Evolutionary conservation across 2,888 invertebrate species (phyloP).

Genomic region (Physocephala rufipes): DNA sequence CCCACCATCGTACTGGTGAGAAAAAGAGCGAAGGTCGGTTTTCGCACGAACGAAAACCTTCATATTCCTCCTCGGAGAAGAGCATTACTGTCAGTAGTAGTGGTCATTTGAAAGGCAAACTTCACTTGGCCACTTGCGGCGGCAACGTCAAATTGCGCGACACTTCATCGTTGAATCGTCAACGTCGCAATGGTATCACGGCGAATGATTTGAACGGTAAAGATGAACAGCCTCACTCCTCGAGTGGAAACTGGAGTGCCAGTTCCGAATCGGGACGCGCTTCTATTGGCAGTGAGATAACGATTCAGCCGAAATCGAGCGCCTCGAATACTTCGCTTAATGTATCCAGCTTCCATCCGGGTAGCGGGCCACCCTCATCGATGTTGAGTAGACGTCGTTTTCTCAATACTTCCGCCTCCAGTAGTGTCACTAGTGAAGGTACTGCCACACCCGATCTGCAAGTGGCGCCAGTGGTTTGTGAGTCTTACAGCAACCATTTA

Average conservation of each 20-base stretch:
- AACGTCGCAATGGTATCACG: constrained; percentile 71
- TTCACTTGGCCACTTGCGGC: constrained; percentile 51
- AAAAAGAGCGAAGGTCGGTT: constrained; percentile 71
- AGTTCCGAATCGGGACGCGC: constrained; percentile 89
- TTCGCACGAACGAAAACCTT: constrained; percentile 81
- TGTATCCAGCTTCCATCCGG: constrained; percentile 66
- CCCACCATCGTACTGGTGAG: constrained; percentile 72
- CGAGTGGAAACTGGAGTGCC: constrained; percentile 94
- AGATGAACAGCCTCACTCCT: constrained; percentile 87
- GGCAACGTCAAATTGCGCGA: constrained; percentile 78
- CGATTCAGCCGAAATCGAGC: constrained; percentile 75
- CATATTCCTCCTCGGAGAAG: constrained; percentile 80
- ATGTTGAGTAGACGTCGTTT: constrained; percentile 75
- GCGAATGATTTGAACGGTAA: constrained; percentile 65
- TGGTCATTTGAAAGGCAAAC: constrained; percentile 57
- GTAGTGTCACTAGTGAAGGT: constrained; percentile 85
- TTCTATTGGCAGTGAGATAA: constrained; percentile 84
- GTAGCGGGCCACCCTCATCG: constrained; percentile 73
- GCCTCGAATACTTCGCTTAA: constrained; percentile 78
- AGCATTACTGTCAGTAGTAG: constrained; percentile 70
- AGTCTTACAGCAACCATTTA: constrained; percentile 66
- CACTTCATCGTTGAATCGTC: constrained; percentile 76
- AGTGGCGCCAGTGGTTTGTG: constrained; percentile 74
- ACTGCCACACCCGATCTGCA: constrained; percentile 82
- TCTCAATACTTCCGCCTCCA: constrained; percentile 80